Percentiles rank a stretch among this genome's conserved stretches.
Conservation (phyloP, 2,888 invertebrate genomes). For the Choristoneura rosaceana region DNA sequence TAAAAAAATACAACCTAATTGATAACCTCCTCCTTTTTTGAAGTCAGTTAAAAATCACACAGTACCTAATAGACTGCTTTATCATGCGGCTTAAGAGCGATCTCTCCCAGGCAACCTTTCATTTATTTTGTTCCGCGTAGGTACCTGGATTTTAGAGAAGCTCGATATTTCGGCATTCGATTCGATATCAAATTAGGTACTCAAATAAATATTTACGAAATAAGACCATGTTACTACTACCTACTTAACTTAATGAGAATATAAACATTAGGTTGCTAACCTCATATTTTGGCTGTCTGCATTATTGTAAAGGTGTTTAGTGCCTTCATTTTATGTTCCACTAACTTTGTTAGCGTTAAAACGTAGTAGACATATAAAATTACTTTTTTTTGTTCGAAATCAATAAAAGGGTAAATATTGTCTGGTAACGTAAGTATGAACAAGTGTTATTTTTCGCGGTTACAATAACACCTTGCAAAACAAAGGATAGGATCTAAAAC, state of each 20-base stretch:
- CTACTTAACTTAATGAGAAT: not conserved
- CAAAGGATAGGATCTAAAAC: no score
- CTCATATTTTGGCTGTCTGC: not conserved
- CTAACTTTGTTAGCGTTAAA: not conserved
- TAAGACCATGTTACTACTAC: not conserved
- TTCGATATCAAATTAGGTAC: not conserved
- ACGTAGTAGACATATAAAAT: constrained; percentile 13
- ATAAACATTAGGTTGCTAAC: not conserved
- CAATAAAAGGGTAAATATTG: not conserved
- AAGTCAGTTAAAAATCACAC: no score
- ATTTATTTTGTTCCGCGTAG: no score
- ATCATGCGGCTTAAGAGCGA: no score
- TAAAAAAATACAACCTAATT: no score
- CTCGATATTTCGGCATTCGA: no score
- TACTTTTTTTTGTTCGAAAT: constrained; percentile 22
- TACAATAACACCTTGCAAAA: no score
- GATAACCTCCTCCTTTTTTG: no score
- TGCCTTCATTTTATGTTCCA: not conserved
- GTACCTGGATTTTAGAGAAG: no score
- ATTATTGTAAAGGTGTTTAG: not conserved
- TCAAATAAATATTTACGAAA: not conserved
- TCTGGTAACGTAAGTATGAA: constrained; percentile 14
- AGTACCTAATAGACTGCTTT: no score
- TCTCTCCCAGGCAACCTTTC: no score
- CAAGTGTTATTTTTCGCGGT: constrained; percentile 10